These are phyloP conservation scores for Erebia aethiops DNA, from an alignment of 2,888 invertebrate genomes.

Conservation along the genomic window DNA sequence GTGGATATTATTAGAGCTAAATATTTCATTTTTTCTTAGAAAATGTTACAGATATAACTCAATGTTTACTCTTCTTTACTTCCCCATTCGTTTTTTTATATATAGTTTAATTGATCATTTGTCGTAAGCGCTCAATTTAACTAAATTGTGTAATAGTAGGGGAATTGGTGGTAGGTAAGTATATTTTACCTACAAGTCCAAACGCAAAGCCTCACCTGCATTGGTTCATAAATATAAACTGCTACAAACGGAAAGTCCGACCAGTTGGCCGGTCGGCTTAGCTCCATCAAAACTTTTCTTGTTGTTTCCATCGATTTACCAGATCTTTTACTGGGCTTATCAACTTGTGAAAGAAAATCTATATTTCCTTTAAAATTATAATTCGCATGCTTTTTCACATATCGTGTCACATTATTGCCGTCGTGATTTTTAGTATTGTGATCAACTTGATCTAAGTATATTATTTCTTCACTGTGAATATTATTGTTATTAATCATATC, in stretches of 20 bases:
- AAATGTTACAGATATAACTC: neutral
- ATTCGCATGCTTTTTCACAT: constrained; percentile 54
- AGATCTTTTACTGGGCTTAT: neutral
- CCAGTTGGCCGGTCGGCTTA: constrained; percentile 51
- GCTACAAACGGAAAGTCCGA: constrained; percentile 64
- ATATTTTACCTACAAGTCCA: neutral
- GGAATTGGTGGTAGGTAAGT: neutral
- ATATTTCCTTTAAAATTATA: constrained; percentile 21
- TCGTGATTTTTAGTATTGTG: constrained; percentile 44
- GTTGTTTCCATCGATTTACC: neutral
- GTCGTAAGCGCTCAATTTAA: neutral
- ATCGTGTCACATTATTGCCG: constrained; percentile 47
- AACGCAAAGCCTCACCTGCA: constrained; percentile 52
- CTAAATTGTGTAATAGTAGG: too few species aligned
- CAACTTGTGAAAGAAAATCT: neutral
- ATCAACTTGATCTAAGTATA: constrained; percentile 51
- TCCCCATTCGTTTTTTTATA: neutral
- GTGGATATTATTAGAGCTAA: neutral
- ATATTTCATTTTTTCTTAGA: neutral
- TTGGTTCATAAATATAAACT: constrained; percentile 68
- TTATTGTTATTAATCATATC: constrained; percentile 3
- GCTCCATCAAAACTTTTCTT: constrained; percentile 14
- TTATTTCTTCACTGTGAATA: constrained; percentile 35
- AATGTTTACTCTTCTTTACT: neutral
- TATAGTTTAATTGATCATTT: neutral